Evolutionary conservation across 2,113 vertebrate species (phyloP).

Genomic region (Ammodytes dubius): DNA sequence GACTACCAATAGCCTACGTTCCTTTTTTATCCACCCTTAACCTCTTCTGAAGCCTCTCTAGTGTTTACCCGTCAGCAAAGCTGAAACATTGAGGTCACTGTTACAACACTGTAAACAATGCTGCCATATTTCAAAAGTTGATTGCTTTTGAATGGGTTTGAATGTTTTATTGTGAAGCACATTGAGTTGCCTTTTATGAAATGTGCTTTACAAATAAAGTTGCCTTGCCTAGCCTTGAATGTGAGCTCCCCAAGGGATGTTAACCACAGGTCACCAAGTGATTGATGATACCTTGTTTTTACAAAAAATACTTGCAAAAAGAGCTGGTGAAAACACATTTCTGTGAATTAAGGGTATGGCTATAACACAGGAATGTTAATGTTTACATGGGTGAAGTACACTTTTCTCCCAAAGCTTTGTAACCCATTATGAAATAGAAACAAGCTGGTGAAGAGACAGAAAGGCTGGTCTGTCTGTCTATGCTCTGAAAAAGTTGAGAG

Average conservation of each 20-base stretch:
- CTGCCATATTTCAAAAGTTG: conserved; percentile 10
- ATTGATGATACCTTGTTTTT: conserved; percentile 11
- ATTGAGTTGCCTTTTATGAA: no score
- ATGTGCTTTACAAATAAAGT: no score
- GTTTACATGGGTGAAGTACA: not conserved
- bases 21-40: conserved; percentile 12
- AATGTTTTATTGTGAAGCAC: not conserved
- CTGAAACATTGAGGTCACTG: not conserved
- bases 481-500: not conserved
- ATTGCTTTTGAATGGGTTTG: conserved; percentile 8
- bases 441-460: conserved; percentile 22
- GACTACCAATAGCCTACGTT: not conserved
- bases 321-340: conserved; percentile 3
- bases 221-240: not conserved
- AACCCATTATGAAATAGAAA: conserved; percentile 46
- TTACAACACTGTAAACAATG: conserved; percentile 5
- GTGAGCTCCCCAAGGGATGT: conserved; percentile 4
- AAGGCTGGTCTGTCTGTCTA: conserved; percentile 25
- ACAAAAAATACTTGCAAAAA: conserved; percentile 11
- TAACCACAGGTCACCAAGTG: conserved; percentile 32
- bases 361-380: conserved; percentile 18
- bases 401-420: conserved; percentile 20
- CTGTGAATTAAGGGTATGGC: not conserved
- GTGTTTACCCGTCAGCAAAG: not conserved
- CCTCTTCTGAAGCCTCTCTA: not conserved